Percentiles rank a stretch among this genome's conserved stretches.
phyloP scores from a whole-genome alignment of 2,113 vertebrate species.

The Sphyrna mokarran region DNA sequence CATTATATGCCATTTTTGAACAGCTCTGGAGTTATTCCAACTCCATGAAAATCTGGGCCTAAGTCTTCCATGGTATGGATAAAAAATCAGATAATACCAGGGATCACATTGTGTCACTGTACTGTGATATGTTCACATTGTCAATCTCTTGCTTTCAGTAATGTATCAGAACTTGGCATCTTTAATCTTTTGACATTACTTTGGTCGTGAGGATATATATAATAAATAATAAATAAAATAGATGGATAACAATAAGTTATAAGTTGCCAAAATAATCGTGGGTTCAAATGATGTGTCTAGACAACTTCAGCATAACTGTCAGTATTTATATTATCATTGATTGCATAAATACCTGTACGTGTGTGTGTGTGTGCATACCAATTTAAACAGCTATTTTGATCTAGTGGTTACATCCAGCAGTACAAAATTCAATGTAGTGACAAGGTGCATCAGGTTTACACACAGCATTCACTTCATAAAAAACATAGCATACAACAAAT shows the following conservation, averaged over 20 bases:
- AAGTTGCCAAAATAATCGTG: not conserved
- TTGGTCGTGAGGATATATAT: not conserved
- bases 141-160: not conserved
- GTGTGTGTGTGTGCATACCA: not conserved
- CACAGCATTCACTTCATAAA: slow-evolving; percentile 23
- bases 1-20: no score
- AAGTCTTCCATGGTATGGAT: not conserved
- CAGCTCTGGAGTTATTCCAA: no score
- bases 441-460: slow-evolving; percentile 3
- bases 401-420: not conserved
- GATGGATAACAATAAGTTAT: not conserved
- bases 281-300: not conserved
- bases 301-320: not conserved
- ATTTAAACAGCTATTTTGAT: not conserved
- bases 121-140: not conserved
- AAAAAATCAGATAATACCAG: not conserved
- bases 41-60: no score
- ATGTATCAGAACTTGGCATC: not conserved
- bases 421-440: slow-evolving; percentile 12
- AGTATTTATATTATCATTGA: not conserved
- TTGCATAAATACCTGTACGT: slow-evolving; percentile 3
- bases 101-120: not conserved
- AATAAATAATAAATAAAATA: not conserved
- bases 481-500: slow-evolving; percentile 13
- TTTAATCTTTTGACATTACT: not conserved